Percentiles rank a stretch among this genome's conserved stretches.
phyloP scores from a whole-genome alignment of 2,113 vertebrate genomes.

The Cephalophus harveyi region DNA sequence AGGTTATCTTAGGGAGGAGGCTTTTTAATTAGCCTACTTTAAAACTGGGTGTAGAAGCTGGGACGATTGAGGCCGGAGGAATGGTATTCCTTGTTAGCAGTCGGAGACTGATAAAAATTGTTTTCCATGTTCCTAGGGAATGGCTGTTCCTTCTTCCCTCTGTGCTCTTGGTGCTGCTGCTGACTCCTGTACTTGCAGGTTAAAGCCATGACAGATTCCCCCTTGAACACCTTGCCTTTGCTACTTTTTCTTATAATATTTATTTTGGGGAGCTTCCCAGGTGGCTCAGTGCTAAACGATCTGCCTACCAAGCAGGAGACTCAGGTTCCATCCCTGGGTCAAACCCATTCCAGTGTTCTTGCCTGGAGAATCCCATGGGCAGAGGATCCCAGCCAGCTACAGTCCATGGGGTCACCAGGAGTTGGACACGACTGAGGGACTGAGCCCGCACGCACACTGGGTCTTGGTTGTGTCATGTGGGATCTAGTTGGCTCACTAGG shows the following conservation, averaged over 20 bases:
- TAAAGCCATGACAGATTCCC: background rate
- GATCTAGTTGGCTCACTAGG: background rate
- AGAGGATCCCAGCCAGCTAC: background rate
- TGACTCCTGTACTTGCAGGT: background rate
- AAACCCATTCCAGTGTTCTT: background rate
- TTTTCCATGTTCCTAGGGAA: background rate
- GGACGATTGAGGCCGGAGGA: background rate
- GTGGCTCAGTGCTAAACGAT: background rate
- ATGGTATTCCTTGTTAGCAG: background rate
- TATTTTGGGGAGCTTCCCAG: background rate
- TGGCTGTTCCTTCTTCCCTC: background rate
- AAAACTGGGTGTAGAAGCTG: background rate
- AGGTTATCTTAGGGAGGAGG: background rate
- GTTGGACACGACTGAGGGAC: background rate
- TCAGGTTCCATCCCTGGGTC: background rate
- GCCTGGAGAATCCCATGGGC: background rate
- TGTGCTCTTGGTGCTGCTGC: background rate
- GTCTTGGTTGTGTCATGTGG: background rate
- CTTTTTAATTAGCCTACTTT: background rate
- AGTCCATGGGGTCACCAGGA: background rate
- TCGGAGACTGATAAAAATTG: background rate
- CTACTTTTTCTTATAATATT: background rate
- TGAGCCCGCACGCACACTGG: accelerated
- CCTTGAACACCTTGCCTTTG: background rate
- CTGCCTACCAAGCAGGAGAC: background rate